Conservation (phyloP, 2,113 vertebrate species). For the Mungos mungo region DNA sequence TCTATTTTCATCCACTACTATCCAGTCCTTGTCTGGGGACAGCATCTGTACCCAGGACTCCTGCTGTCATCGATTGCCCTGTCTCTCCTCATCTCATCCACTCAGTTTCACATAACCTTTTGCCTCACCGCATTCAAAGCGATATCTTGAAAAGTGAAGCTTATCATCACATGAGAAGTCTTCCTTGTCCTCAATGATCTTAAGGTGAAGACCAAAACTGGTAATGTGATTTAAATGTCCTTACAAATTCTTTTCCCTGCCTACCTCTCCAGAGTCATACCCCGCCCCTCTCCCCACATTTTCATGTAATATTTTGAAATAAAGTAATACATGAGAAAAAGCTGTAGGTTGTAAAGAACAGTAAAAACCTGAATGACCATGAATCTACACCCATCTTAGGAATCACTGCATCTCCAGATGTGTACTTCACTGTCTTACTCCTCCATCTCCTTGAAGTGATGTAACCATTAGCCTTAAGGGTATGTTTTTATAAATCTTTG, state of each 20-base stretch:
- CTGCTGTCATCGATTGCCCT: background rate
- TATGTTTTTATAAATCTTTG: background rate
- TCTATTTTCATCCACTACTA: background rate
- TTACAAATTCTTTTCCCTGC: background rate
- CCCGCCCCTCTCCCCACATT: background rate
- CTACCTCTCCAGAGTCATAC: background rate
- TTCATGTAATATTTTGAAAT: background rate
- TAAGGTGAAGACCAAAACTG: background rate
- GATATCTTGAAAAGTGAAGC: background rate
- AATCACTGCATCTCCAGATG: background rate
- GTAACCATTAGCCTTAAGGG: background rate
- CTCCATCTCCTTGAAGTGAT: background rate
- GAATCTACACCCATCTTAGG: background rate
- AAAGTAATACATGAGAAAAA: background rate
- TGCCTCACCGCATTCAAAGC: background rate
- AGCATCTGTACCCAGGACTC: background rate
- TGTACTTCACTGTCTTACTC: background rate
- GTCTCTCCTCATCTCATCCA: background rate
- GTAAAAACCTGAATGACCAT: background rate
- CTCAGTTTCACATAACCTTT: background rate
- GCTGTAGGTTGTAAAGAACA: background rate
- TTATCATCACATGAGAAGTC: background rate
- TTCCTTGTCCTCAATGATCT: background rate
- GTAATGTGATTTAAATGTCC: background rate
- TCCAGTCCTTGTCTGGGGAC: background rate